Base-by-base conservation (phyloP, 2,113 vertebrate species). In the Poecile atricapillus region DNA sequence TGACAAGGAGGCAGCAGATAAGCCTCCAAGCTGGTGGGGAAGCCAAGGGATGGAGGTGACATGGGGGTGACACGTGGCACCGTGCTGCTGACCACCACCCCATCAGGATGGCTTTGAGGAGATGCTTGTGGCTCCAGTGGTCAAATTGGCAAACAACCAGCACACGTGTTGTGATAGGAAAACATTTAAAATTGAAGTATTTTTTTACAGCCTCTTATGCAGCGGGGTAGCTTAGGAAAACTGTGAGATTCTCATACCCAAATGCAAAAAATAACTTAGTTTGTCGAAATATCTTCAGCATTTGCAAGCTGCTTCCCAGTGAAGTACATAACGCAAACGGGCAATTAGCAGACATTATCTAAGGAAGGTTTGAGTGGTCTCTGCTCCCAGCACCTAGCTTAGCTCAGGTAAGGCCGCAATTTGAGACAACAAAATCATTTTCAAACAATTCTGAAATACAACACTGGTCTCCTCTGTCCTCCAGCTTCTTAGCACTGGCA, bases 21-120 rank as follows among this genome's bases (percentile, higher is more conserved):
- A 94, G 94, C 83, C 96, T 96, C 80, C 86, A 85, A 94, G 74
- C 93, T 95, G 96, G 94, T 43, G 12, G 87, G 78, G 90, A 94
- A 91, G 91, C 93, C 27, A 3, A 81, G 94, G 92, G 95, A 91
- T 28, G 76, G 90, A 96, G 71, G 86, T 62, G 90, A 90, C 70
- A 87, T 0, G 6, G 55, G 50, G 27, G n/a, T 53, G 77, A 64
- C 65, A 91, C 23, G 10, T 84, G 92, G 87, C 80, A 59, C 49
- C 0, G 0, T 1, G 4, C 80, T 19, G 10, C 82, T 85, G 62
- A 35, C 63, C 10, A 2, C 46, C 73, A 43, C 33, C 56, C 7
- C 22, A 24, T 3, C 3, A 3, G 52, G 67, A 31, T 78, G 68
- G 73, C 83, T 70, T 60, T 5, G n/a, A 96, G 68, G 46, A 83